These are phyloP conservation scores for Petrophora chlorosata DNA, from an alignment of 2,888 invertebrate species.

Conservation along the genomic window DNA sequence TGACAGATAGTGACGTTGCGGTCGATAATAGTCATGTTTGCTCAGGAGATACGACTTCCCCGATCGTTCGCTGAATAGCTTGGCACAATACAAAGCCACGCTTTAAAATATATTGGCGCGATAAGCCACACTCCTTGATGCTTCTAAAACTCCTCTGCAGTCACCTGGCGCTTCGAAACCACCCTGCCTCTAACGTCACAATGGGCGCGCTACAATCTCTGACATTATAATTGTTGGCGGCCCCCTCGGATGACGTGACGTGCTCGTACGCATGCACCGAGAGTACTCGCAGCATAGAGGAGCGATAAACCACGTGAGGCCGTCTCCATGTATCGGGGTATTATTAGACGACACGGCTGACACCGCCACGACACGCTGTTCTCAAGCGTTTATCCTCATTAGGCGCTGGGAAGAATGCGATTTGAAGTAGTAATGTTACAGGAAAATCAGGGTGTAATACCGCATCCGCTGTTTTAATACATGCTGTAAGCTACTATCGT, in stretches of 20 bases:
- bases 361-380: not conserved
- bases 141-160: not conserved
- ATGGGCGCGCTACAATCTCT: not conserved
- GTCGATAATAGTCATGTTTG: too few relatives aligned
- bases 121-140: not conserved
- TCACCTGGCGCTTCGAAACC: not conserved
- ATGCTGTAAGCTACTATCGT: too few relatives aligned
- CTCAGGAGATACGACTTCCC: too few relatives aligned
- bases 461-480: too few relatives aligned
- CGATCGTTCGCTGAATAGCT: too few relatives aligned
- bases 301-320: not conserved
- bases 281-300: not conserved
- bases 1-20: too few relatives aligned
- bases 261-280: not conserved
- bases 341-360: constrained; percentile 3
- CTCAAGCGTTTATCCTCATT: too few relatives aligned
- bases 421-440: too few relatives aligned
- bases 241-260: not conserved
- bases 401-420: too few relatives aligned
- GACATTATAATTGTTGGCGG: not conserved
- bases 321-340: not conserved
- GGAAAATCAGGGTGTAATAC: too few relatives aligned
- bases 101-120: not conserved
- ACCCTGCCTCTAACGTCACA: not conserved
- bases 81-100: too few relatives aligned